Percentiles rank a stretch among this genome's conserved stretches.
Evolutionary conservation across 1,140 invertebrate genomes (phyloP).

Genomic region (Lucilia sericata): DNA sequence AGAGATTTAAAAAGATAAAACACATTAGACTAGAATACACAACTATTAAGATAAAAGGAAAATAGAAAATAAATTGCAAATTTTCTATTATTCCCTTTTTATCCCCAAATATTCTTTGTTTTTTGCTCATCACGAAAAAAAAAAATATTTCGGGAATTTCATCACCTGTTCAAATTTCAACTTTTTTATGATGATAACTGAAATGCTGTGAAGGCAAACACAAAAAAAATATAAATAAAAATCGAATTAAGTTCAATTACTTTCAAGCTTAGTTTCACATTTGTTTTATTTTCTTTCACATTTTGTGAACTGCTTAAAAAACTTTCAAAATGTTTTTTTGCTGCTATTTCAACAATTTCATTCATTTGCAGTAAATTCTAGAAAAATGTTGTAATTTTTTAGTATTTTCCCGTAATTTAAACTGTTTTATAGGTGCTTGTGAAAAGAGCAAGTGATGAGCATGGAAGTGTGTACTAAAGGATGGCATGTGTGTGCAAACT

Average conservation of each 20-base stretch:
- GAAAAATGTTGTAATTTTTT: not conserved
- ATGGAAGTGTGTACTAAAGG: not conserved
- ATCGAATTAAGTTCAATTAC: slow-evolving; percentile 44
- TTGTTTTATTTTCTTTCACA: not conserved
- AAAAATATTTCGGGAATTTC: slow-evolving; percentile 37
- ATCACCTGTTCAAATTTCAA: slow-evolving; percentile 10
- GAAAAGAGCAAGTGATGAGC: not conserved
- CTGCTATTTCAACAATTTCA: not conserved
- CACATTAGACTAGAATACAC: not conserved
- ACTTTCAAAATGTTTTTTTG: not conserved
- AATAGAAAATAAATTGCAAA: slow-evolving; percentile 13
- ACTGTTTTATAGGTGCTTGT: not conserved
- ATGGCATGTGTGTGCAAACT: slow-evolving; percentile 11
- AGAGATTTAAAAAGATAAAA: not conserved
- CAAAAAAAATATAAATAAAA: not conserved
- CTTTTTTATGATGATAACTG: not conserved
- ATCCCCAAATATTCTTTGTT: not conserved
- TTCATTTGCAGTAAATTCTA: slow-evolving; percentile 29
- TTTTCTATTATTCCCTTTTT: not conserved
- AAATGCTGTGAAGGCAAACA: not conserved
- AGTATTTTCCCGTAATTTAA: not conserved
- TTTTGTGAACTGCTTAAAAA: not conserved
- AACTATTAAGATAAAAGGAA: not conserved
- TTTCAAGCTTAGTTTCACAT: slow-evolving; percentile 25
- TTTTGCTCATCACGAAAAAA: not conserved